Evolutionary conservation across 2,797 vertebrate genomes (phyloP), one percentile per base, ranked within the genome.

Genomic region (Thamnophis elegans): DNA sequence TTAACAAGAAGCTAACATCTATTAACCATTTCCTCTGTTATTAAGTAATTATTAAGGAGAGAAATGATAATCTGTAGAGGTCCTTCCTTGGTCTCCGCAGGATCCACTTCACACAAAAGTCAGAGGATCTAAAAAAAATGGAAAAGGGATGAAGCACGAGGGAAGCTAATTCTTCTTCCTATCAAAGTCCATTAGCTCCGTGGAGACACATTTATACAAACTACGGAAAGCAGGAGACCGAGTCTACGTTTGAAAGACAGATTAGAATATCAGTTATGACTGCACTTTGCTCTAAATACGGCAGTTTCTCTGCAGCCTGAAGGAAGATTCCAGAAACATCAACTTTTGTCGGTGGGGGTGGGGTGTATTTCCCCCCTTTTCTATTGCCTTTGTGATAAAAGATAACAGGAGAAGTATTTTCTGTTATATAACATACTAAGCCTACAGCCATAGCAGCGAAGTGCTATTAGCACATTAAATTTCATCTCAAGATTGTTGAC

Each of bases 251-350:
- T 89, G 56, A 93, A 93, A 78, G 91, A 92, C 58, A 93, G 87
- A 90, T 93, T 93, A 92, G 88, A 47, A 56, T 90, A 95, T 85
- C 91, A 85, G 91, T 68, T 87, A 82, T 65, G 47, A 92, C 87
- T 89, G 16, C 93, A 36, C 60, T 94, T 94, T 92, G 28, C 85
- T 92, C 92, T 92, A 85, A 94, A 94, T 93, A 85, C 10, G 68
- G 58, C 42, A 90, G 55, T 87, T 89, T 91, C 88, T 90, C 91
- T 53, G 89, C 2, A 93, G 12, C 60, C 62, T 90, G 89, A 86
- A 91, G 93, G 94, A 94, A 92, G 42, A 54, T 65, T 95, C 53
- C 91, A 93, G 78, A 89, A 32, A 91, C 60, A 89, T 94, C 87
- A 88, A 22, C 42, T 92, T 68, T 92, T 47, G 20, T 68, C 26